phyloP scores from a whole-genome alignment of 2,797 vertebrate genomes.

The Petrocephalus schoutedeni region DNA sequence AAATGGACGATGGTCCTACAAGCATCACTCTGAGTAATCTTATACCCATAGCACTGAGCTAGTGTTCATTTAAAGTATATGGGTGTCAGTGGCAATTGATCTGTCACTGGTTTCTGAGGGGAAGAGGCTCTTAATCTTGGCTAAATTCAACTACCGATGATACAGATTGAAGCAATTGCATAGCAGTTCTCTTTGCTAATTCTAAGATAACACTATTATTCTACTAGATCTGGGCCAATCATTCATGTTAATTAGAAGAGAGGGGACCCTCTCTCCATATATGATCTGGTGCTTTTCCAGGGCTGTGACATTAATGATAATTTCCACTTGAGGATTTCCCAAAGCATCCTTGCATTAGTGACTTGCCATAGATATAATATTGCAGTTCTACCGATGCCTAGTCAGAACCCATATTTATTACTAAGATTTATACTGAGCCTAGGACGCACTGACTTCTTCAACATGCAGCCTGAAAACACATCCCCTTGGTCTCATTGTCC shows the following conservation, averaged over 20 bases:
- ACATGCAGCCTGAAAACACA: background rate
- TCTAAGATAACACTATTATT: conserved; percentile 30
- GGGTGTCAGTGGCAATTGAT: background rate
- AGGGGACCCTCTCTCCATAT: background rate
- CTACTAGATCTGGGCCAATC: conserved; percentile 29
- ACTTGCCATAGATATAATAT: background rate
- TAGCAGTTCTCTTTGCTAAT: conserved; percentile 22
- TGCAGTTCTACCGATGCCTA: background rate
- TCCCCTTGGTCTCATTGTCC: background rate
- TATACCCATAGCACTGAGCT: background rate
- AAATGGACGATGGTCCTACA: background rate
- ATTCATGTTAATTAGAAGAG: conserved; percentile 22
- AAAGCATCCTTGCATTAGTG: background rate
- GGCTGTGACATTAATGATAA: background rate
- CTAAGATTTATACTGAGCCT: background rate
- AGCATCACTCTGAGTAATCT: background rate
- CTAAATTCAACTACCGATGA: conserved; percentile 13
- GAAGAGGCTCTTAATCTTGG: conserved; percentile 15
- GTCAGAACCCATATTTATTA: background rate
- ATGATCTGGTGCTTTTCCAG: background rate
- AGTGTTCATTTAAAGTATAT: background rate
- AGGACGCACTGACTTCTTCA: background rate
- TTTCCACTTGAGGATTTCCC: background rate
- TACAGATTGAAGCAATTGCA: conserved; percentile 9
- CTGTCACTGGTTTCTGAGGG: background rate